Percentiles rank a stretch among this genome's conserved stretches.
Evolutionary conservation across 1,140 invertebrate genomes (phyloP).

Genomic region (Callitettix versicolor): DNA sequence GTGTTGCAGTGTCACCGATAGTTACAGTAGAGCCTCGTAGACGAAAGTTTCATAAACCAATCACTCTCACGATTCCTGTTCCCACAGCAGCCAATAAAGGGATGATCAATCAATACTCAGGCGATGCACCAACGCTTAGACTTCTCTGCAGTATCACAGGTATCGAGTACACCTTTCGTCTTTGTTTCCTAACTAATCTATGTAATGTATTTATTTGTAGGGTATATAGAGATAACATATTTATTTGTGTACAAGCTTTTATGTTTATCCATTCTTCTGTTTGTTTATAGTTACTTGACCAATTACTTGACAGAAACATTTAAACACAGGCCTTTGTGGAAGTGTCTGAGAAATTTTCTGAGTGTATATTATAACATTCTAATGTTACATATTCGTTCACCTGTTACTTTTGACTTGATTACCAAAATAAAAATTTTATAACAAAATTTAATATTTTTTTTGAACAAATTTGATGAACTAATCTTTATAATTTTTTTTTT

Average conservation of each 20-base stretch:
- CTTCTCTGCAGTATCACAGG: conserved; percentile 90
- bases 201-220: neutral
- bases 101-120: conserved; percentile 81
- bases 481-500: too few species aligned
- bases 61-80: conserved; percentile 88
- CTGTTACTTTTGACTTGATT: too few species aligned
- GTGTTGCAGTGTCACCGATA: conserved; percentile 86
- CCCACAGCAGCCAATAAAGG: conserved; percentile 76
- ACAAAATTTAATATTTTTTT: too few species aligned
- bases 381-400: too few species aligned
- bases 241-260: too few species aligned
- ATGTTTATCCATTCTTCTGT: too few species aligned
- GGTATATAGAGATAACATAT: neutral
- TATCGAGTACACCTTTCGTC: conserved; percentile 34
- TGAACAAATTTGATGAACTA: too few species aligned
- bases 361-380: too few species aligned
- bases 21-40: conserved; percentile 92
- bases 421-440: too few species aligned
- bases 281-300: too few species aligned
- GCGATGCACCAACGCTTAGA: conserved; percentile 69
- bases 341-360: neutral
- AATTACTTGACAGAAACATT: too few species aligned
- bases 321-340: too few species aligned
- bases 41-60: conserved; percentile 92
- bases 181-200: neutral